A percentile compares a stretch with the other conserved stretches of the same genome.
Evolutionary conservation across 2,888 invertebrate genomes (phyloP).

Genomic region (Deroplatys truncata): DNA sequence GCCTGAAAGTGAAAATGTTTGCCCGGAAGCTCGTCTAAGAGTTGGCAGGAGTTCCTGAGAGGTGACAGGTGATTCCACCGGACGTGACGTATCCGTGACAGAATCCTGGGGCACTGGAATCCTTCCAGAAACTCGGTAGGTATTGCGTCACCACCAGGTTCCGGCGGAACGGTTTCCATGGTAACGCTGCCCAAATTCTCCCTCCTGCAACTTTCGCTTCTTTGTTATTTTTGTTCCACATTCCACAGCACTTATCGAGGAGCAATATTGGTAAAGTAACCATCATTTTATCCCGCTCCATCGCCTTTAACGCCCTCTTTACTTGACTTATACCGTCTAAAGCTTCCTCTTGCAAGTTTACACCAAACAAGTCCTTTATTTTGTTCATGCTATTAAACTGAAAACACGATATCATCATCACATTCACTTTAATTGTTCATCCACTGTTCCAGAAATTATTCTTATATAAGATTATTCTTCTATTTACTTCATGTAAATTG

Average conservation of each 20-base stretch:
- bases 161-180: not conserved
- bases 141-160: not conserved
- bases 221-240: not conserved
- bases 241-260: not conserved
- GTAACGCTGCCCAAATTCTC: not conserved
- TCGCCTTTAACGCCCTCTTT: no score
- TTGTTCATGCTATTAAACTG: no score
- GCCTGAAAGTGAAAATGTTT: not conserved
- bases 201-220: not conserved
- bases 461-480: no score
- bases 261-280: no score
- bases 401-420: no score
- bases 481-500: no score
- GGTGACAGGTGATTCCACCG: not conserved
- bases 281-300: no score
- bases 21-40: not conserved
- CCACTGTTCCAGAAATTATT: no score
- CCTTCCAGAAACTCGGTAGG: not conserved
- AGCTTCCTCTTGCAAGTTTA: no score
- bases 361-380: no score
- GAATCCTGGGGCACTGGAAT: not conserved
- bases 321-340: no score
- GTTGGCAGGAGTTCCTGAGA: not conserved
- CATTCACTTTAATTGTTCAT: no score
- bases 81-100: not conserved